These are phyloP conservation scores for Megaptera novaeangliae DNA, from an alignment of 2,113 vertebrate species.

Conservation along the genomic window DNA sequence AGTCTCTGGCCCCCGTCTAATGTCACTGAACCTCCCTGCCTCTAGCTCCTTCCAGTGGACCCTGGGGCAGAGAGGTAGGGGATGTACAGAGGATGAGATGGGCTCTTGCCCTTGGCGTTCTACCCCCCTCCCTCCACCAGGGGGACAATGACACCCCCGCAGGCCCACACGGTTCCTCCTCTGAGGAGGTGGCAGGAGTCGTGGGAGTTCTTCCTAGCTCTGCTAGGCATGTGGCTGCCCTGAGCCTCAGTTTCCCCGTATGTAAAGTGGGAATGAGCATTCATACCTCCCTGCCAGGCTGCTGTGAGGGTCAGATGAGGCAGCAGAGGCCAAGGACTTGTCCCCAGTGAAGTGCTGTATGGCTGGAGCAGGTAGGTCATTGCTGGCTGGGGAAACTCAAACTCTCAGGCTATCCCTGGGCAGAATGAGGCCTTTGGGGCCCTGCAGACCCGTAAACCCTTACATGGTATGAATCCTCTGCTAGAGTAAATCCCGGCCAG, in stretches of 20 bases:
- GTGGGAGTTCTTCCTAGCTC: not conserved
- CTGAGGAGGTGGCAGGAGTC: not conserved
- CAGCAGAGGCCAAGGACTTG: not conserved
- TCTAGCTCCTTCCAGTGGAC: not conserved
- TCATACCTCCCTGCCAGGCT: not conserved
- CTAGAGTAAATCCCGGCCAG: not conserved
- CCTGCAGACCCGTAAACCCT: not conserved
- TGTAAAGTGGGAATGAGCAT: not conserved
- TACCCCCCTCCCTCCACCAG: not conserved
- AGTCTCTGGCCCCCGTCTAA: not conserved
- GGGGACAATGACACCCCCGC: not conserved
- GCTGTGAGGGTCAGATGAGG: not conserved
- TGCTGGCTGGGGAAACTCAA: not conserved
- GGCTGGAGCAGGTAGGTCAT: not conserved
- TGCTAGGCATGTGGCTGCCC: not conserved
- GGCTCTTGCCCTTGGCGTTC: not conserved
- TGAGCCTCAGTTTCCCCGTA: not conserved
- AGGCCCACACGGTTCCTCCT: not conserved
- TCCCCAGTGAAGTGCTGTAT: not conserved
- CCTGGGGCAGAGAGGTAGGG: not conserved
- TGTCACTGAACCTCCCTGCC: not conserved
- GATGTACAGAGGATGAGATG: not conserved
- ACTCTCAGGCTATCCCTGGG: not conserved
- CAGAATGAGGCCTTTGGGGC: not conserved
- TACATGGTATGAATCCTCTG: not conserved